Evolutionary conservation across 2,797 vertebrate species (phyloP), one percentile per base, ranked within the genome.

Genomic region (Sebastes hubbsi): DNA sequence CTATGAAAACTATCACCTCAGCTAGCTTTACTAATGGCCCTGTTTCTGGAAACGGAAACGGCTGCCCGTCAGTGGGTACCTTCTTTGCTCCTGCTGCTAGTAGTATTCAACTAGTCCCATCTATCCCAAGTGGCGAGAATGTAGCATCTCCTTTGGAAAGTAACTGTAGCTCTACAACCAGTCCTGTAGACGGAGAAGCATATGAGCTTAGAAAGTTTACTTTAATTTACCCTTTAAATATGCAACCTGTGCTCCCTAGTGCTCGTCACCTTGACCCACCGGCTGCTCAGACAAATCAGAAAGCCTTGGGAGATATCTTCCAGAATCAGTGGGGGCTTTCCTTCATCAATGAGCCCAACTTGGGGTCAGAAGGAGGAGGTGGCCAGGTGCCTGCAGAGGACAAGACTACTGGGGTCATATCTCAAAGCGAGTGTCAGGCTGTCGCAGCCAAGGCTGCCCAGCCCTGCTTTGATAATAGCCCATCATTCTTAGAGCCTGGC

Each of bases 261-360:
- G 92, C 95, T 83, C 94, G 96, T 70, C 96, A 95, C 85, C 93
- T 95, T 60, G 91, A 95, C 66, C 97, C 49, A 27, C 94, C 93
- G 72, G 88, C 93, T 80, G 96, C 96, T 83, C 97, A 96, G 93
- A 94, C 97, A 80, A 98, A 97, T 97, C 98, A 98, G 95, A 99
- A 99, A 94, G 97, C 96, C 92, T 95, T 99, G 95, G 98, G 97
- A 80, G 98, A 99, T 90, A 99, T 99, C 94, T 99, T 99, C 96
- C 98, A 99, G 95, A 99, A 99, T 95, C 98, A 99, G 90, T 99
- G 99, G 99, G 99, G 99, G 82, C 98, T 99, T 92, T 99, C 98
- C 75, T 99, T 99, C 95, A 99, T 99, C 91, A 99, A 99, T 1
- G 99, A 99, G 87, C 98, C 98, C 89, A 99, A 96, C 59, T 94